Base-by-base conservation (phyloP, 2,888 invertebrate species). In the Dicycla oo region DNA sequence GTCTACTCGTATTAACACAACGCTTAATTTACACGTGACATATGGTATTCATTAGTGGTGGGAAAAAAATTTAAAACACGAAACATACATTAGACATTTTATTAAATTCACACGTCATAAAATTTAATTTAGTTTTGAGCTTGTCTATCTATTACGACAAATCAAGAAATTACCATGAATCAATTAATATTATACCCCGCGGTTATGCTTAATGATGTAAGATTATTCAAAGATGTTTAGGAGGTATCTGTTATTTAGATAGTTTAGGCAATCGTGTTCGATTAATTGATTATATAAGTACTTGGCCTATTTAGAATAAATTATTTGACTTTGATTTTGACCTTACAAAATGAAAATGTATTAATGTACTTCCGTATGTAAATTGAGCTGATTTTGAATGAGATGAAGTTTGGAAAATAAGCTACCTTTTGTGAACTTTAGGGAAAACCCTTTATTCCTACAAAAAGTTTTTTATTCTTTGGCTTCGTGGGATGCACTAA, bases 31-130 rank as follows among this genome's bases (percentile, higher is more conserved):
- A 60, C 45, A 78, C 30, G 64, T 61, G 87, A 87, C 93, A 93
- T 89, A 90, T 93, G 93, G 89, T 85, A 86, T 88, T 90, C 83
- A 87, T 92, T 90, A 89, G 74, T 75, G 86, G 77, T 83, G 86
- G 86, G 80, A 88, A 89, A 89, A 90, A 88, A 86, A 82, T 56
- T 26, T 45, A 81, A 83, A 88, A 89, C 88, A 89, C 80, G 86
- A 86, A 88, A 84, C 80, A 80, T 82, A 81, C 87, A 88, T 90
- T 88, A 90, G 83, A 72, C 66, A 78, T 75, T 81, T 83, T 80
- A 82, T 78, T 83, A 73, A 78, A 85, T 84, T 81, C 86, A 84
- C 83, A 84, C 83, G 80, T 83, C 66, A 69, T 80, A 72, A 69
- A 76, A 73, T 73, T 61, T 73, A 73, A 81, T 83, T 70, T 73